These are phyloP conservation scores for Delia radicum DNA, from an alignment of 1,140 invertebrate species.

Conservation along the genomic window DNA sequence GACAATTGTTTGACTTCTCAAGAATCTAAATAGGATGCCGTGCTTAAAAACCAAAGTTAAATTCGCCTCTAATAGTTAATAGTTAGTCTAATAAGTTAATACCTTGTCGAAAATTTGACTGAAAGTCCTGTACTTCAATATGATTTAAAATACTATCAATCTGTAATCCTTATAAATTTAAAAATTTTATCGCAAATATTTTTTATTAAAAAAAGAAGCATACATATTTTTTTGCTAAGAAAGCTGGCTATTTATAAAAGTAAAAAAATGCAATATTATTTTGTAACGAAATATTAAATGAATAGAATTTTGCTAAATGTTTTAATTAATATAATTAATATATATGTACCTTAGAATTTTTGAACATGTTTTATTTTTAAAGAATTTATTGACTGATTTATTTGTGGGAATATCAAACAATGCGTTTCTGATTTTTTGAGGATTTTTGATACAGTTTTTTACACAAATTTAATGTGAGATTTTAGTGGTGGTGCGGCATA, in stretches of 20 bases:
- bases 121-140: too few relatives aligned
- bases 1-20: too few relatives aligned
- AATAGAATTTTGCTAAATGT: constrained; percentile 13
- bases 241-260: neutral
- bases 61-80: too few relatives aligned
- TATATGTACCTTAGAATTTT: constrained; percentile 16
- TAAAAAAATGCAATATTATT: neutral
- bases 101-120: too few relatives aligned
- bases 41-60: too few relatives aligned
- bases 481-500: constrained; percentile 1
- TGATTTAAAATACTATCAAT: too few relatives aligned
- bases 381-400: neutral
- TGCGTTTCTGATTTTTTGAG: neutral
- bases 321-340: neutral
- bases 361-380: constrained; percentile 9
- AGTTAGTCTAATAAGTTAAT: too few relatives aligned
- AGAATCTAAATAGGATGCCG: too few relatives aligned
- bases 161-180: neutral
- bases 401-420: too few relatives aligned
- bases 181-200: constrained; percentile 22
- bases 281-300: neutral
- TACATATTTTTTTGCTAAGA: neutral
- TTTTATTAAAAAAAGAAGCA: neutral
- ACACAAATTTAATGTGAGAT: neutral
- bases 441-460: neutral